Conservation (phyloP, 2,113 vertebrate genomes). For the Bubo scandiacus region DNA sequence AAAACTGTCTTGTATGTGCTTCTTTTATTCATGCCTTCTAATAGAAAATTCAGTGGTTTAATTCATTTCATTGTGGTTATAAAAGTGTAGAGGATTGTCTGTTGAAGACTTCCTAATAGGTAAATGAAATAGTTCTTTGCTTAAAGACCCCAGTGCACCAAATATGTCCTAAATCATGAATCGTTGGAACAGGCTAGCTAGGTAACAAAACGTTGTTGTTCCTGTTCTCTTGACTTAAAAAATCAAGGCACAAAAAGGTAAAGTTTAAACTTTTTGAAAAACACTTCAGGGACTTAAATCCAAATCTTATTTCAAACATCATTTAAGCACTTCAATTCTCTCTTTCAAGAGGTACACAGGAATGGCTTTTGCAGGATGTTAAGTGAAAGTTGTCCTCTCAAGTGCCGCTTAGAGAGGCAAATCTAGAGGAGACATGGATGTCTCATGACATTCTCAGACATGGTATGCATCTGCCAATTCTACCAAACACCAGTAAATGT, state of each 20-base stretch:
- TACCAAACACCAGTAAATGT: neutral
- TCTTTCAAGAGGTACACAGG: neutral
- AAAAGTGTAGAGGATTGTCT: neutral
- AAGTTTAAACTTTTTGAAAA: neutral
- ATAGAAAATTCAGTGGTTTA: neutral
- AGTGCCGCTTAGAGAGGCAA: neutral
- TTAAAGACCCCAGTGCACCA: neutral
- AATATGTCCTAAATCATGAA: neutral
- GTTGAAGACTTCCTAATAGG: neutral
- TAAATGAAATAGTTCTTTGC: neutral
- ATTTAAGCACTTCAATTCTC: neutral
- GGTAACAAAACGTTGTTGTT: neutral
- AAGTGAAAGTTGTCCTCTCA: neutral
- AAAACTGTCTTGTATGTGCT: neutral
- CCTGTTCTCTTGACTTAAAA: neutral
- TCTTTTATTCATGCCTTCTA: neutral
- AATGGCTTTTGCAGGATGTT: neutral
- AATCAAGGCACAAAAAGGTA: neutral
- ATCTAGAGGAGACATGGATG: neutral
- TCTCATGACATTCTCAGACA: neutral
- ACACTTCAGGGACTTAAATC: neutral
- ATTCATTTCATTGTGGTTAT: neutral
- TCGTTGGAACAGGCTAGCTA: neutral
- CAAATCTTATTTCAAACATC: neutral
- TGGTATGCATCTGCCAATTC: neutral